Evolutionary conservation across 30 jellyfish, hydroid and myxozoan genomes (phyloP), one percentile per base, ranked within the genome.

Genomic region (Aurelia coerulea): DNA sequence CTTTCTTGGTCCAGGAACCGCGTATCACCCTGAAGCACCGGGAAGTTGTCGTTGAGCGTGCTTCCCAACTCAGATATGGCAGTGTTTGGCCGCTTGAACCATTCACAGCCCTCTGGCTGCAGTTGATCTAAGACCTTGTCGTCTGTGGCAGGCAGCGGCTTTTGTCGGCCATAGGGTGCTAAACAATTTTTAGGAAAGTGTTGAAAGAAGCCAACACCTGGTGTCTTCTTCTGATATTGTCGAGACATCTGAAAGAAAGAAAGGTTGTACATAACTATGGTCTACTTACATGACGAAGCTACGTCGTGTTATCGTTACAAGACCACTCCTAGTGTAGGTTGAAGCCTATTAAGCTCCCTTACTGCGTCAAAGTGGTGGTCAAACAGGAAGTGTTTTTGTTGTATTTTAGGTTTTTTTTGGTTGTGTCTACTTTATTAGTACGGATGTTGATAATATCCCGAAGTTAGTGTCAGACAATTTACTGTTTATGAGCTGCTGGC

Each of bases 101-200:
- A 68, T 33, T 68, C 79, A 34, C 79, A 68, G 58, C 52, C 52
- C 56, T 68, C 79, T 16, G 79, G 58, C 56, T 56, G 52, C 9
- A 68, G n/a, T 4, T n/a, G 79, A 7, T 7, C 10, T 4, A 68
- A 33, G n/a, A 33, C n/a, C 16, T 4, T 33, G n/a, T n/a, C n/a
- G 16, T 68, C 18, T 10, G 7, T 6, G 14, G 34, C 29, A 13
- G 79, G 79, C 10, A 34, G 16, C 9, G 52, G 52, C 16, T 68
- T 14, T n/a, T 9, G 56, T 4, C 9, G 9, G 56, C 58, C 79
- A 68, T 68, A 68, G 18, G 79, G 79, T 10, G 18, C 18, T 4
- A 68, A n/a, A 33, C 23, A 68, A 33, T 68, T 68, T 33, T 18
- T 68, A 5, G 79, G 79, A 42, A 68, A 68, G 58, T 68, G 79